Conservation (phyloP, 2,113 vertebrate species). For the Sinocyclocheilus anshuiensis region DNA sequence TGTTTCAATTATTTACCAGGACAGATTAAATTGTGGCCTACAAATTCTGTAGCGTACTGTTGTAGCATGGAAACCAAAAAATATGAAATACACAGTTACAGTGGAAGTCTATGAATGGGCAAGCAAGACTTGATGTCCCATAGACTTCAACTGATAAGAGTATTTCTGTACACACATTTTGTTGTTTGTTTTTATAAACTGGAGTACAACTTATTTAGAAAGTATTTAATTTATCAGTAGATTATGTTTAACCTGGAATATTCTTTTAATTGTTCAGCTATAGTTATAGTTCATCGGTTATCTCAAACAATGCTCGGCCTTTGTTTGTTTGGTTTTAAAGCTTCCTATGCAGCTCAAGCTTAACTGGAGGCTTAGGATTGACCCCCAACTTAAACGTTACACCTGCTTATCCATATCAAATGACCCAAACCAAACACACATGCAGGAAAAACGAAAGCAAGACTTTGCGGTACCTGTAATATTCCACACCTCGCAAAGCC, state of each 20-base stretch:
- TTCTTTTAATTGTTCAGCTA: not conserved
- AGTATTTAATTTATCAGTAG: too few species aligned
- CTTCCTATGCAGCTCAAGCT: slow-evolving; percentile 3
- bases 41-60: not conserved
- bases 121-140: not conserved
- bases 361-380: not conserved
- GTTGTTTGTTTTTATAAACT: too few species aligned
- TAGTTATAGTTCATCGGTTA: slow-evolving; percentile 53
- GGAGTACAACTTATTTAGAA: too few species aligned
- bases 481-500: slow-evolving; percentile 9
- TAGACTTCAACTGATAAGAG: not conserved
- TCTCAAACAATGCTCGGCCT: slow-evolving; percentile 62
- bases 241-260: not conserved
- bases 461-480: slow-evolving; percentile 25
- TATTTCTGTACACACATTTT: not conserved
- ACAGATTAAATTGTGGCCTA: not conserved
- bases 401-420: slow-evolving; percentile 39
- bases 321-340: slow-evolving; percentile 65
- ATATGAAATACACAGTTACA: too few species aligned
- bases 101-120: too few species aligned
- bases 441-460: not conserved
- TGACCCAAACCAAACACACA: slow-evolving; percentile 26
- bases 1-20: not conserved
- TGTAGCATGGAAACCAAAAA: not conserved
- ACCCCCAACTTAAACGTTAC: slow-evolving; percentile 15